Evolutionary conservation across 1,140 invertebrate genomes (phyloP).

Genomic region (Pantala flavescens): DNA sequence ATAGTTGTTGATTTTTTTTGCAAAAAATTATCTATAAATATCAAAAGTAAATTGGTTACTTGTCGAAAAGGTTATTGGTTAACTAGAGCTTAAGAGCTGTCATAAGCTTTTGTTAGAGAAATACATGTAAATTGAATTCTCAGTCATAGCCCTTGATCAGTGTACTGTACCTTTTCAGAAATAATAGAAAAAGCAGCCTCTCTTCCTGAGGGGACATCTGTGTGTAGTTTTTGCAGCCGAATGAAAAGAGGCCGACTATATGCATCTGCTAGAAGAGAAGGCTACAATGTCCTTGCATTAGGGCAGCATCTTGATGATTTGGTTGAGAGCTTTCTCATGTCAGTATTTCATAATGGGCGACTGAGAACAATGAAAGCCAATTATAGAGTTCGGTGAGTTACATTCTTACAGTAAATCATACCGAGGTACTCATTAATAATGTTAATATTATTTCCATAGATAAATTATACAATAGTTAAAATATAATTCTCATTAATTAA

Average conservation of each 20-base stretch:
- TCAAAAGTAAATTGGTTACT: too few species aligned
- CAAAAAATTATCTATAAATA: too few species aligned
- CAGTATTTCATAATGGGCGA: conserved; percentile 68
- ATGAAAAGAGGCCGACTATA: conserved; percentile 65
- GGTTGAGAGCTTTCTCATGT: conserved; percentile 71
- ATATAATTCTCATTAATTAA: too few species aligned
- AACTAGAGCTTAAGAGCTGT: too few species aligned
- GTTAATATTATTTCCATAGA: too few species aligned
- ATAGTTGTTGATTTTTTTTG: too few species aligned
- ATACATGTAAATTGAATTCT: too few species aligned
- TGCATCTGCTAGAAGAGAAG: conserved; percentile 56
- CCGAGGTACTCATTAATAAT: background rate
- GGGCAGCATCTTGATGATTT: conserved; percentile 82
- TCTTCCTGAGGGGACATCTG: conserved; percentile 36
- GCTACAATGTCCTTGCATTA: conserved; percentile 75
- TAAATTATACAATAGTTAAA: too few species aligned
- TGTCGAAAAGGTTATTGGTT: too few species aligned
- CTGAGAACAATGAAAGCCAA: conserved; percentile 73
- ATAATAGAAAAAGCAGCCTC: background rate
- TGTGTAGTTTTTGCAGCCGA: conserved; percentile 58
- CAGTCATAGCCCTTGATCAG: too few species aligned
- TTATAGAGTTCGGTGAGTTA: conserved; percentile 51
- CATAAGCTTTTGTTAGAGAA: too few species aligned
- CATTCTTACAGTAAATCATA: conserved; percentile 13
- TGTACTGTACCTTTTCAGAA: background rate